Base-by-base conservation (phyloP, 2,888 invertebrate genomes). In the Cryptophagus acutangulus region DNA sequence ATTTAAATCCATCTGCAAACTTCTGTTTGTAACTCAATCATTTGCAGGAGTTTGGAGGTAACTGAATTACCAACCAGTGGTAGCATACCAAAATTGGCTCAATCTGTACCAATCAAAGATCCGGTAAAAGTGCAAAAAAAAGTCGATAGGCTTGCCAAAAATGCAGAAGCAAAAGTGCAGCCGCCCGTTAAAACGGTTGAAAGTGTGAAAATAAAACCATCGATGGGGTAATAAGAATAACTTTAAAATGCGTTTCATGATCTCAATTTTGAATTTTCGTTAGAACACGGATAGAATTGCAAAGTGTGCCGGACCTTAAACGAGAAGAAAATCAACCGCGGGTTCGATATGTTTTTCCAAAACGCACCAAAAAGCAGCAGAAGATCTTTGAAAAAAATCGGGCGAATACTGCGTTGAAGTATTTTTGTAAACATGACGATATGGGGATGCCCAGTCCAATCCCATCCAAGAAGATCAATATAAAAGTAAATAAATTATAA, bases 351-450 rank as follows among this genome's bases (percentile, higher is more conserved):
- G 34, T 49, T 2, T 37, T 47, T 1, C 58, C 58, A 1, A 53
- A 53, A 36, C 49, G 56, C 0, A 58, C 55, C 35, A 57, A 55
- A 17, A 48, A 55, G n/a, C n/a, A n/a, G 20, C 41, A 45, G 30
- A 39, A 43, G 39, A 43, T 42, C 13, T 47, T 40, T 5, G 49
- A 52, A 31, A 48, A 49, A 25, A 57, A 59, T 26, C 48, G 59
- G 16, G 43, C 49, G 2, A 40, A 52, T n/a, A n/a, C n/a, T n/a
- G n/a, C n/a, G n/a, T n/a, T n/a, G n/a, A n/a, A n/a, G n/a, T n/a
- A n/a, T 17, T 62, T 64, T 38, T 67, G 66, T 45, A 57, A 63
- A 36, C 60, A 58, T 35, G 55, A 57, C n/a, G 45, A 53, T 5
- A 29, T 60, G 1, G 48, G 59, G 13, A 26, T 67, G 20, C 59